These are phyloP conservation scores for Neogobius melanostomus DNA, from an alignment of 2,113 vertebrate species.

Conservation along the genomic window DNA sequence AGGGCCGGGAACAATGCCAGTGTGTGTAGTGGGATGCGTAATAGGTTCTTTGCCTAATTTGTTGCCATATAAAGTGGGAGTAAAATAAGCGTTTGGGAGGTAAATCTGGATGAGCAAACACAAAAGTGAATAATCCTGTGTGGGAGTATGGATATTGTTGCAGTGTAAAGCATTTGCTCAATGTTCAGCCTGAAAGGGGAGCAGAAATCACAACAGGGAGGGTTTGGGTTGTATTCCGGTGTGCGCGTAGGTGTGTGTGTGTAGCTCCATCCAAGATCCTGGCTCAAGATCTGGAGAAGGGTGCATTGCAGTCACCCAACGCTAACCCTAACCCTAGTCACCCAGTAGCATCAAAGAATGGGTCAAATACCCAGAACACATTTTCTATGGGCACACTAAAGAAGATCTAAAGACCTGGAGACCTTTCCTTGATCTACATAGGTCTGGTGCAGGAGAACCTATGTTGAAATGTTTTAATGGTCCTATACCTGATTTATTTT, in stretches of 20 bases:
- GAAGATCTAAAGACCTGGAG: too few species aligned
- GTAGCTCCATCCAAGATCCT: too few species aligned
- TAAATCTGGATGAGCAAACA: slow-evolving; percentile 34
- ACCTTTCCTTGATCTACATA: too few species aligned
- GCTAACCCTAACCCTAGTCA: background rate
- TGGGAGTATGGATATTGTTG: slow-evolving; percentile 19
- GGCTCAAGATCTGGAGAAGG: background rate
- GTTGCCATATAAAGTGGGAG: slow-evolving; percentile 34
- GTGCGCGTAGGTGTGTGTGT: background rate
- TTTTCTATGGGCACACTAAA: too few species aligned
- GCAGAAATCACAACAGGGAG: background rate
- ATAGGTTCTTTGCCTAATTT: slow-evolving; percentile 34
- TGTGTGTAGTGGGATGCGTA: slow-evolving; percentile 16
- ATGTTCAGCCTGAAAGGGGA: slow-evolving; percentile 24
- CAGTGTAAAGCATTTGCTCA: slow-evolving; percentile 14
- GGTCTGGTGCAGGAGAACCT: too few species aligned
- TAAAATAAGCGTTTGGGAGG: slow-evolving; percentile 40
- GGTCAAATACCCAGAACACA: too few species aligned
- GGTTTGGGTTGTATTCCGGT: background rate
- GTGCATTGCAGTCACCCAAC: background rate
- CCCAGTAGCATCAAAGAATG: too few species aligned
- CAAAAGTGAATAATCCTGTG: slow-evolving; percentile 38
- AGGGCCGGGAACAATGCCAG: slow-evolving; percentile 35
- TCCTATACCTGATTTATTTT: too few species aligned
- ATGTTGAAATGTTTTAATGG: too few species aligned